phyloP scores from a whole-genome alignment of 2,113 vertebrate species.

The Anguilla japonica region DNA sequence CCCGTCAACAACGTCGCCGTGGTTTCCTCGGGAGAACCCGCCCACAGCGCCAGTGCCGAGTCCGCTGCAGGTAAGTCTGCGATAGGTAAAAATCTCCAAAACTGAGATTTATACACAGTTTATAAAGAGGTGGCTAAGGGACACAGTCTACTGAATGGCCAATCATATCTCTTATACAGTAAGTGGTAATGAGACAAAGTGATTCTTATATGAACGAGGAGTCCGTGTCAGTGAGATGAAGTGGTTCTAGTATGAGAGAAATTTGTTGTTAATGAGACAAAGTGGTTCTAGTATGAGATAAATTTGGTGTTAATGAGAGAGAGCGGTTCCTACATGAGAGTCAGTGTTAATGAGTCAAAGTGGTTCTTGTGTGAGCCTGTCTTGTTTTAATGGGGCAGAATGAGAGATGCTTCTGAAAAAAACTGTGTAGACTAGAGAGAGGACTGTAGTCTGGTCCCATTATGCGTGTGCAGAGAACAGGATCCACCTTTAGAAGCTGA shows the following conservation, averaged over 20 bases:
- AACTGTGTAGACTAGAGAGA: background rate
- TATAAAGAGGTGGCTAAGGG: background rate
- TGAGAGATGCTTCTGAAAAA: background rate
- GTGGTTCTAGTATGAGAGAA: background rate
- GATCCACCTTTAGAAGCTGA: background rate
- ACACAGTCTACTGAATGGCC: background rate
- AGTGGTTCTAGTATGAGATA: background rate
- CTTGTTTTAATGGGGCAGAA: background rate
- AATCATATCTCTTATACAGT: background rate
- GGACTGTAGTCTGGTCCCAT: background rate
- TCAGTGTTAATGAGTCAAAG: too few relatives aligned
- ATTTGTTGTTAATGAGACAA: background rate
- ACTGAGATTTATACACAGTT: background rate
- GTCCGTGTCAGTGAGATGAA: background rate
- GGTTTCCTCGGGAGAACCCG: slow-evolving; percentile 80
- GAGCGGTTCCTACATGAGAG: background rate
- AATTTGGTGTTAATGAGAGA: too few relatives aligned
- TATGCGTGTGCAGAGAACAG: background rate
- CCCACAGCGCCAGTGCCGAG: slow-evolving; percentile 66
- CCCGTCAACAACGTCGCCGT: slow-evolving; percentile 81
- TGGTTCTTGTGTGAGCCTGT: too few relatives aligned
- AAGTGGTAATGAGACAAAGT: background rate
- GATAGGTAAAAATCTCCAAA: background rate
- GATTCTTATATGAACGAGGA: background rate
- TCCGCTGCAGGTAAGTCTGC: slow-evolving; percentile 70